phyloP scores from a whole-genome alignment of 2,888 invertebrate genomes.

The Pseudococcus jackbeardsleyi region DNA sequence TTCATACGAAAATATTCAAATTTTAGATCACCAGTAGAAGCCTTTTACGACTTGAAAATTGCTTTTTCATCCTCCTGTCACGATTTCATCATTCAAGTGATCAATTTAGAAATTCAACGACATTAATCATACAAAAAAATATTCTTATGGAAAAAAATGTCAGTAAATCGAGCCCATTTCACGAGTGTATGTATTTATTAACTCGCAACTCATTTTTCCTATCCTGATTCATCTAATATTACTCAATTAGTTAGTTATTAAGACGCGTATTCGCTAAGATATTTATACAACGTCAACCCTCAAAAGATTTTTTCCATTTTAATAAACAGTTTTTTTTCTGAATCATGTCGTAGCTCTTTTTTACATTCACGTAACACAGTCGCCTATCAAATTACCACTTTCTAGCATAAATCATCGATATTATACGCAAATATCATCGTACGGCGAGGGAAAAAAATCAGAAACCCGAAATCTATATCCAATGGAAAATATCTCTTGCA shows the following conservation, averaged over 20 bases:
- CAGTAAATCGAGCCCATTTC: no score
- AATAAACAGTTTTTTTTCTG: not conserved
- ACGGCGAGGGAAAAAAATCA: not conserved
- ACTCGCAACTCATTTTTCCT: no score
- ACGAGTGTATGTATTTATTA: no score
- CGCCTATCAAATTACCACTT: not conserved
- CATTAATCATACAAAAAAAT: no score
- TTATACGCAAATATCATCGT: not conserved
- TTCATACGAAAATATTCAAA: no score
- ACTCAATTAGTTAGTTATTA: not conserved
- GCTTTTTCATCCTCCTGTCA: no score
- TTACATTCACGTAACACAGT: not conserved
- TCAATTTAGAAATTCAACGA: no score
- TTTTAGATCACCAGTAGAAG: no score
- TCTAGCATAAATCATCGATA: not conserved
- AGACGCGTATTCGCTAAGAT: not conserved
- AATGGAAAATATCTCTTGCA: not conserved
- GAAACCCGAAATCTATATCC: slow-evolving; percentile 3
- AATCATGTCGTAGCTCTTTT: not conserved
- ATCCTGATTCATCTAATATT: not conserved
- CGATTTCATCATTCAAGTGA: no score
- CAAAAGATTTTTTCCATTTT: not conserved
- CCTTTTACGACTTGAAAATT: no score
- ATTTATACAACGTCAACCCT: not conserved
- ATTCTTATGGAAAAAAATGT: no score